phyloP scores from a whole-genome alignment of 2,888 invertebrate species.

The Thecophora atra region DNA sequence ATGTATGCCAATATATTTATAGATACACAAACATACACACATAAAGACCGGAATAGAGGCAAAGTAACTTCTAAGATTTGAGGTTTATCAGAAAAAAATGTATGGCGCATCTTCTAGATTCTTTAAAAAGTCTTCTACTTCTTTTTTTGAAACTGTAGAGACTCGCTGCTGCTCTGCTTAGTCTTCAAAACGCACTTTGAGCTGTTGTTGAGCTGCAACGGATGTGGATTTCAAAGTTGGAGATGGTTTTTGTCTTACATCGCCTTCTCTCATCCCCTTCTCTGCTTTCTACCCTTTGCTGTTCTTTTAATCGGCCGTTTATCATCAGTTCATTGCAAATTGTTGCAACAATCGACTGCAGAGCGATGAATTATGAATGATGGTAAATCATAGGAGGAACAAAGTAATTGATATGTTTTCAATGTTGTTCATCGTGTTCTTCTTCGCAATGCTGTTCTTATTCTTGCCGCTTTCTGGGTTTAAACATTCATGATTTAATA shows the following conservation, averaged over 20 bases:
- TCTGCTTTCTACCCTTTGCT: neutral
- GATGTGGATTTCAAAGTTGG: conserved; percentile 29
- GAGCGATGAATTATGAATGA: conserved; percentile 30
- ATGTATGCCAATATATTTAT: no score
- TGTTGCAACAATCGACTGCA: conserved; percentile 10
- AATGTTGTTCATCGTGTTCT: no score
- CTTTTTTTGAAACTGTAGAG: no score
- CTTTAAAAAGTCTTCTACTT: no score
- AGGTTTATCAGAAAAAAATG: no score
- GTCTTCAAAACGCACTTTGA: neutral
- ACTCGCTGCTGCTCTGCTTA: neutral
- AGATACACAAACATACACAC: neutral
- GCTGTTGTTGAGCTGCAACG: conserved; percentile 25
- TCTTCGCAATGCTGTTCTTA: no score
- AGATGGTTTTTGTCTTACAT: neutral
- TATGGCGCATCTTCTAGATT: no score
- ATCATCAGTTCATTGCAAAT: conserved; percentile 24
- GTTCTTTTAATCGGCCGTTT: conserved; percentile 28
- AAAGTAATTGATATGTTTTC: no score
- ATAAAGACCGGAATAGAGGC: neutral
- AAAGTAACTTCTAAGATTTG: neutral
- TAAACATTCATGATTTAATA: no score
- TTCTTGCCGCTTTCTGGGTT: no score
- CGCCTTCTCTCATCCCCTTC: neutral
- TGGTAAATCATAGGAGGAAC: no score